A percentile compares a stretch with the other conserved stretches of the same genome.
Conservation (phyloP, 2,797 vertebrate species). For the Euphonia xanthogaster region DNA sequence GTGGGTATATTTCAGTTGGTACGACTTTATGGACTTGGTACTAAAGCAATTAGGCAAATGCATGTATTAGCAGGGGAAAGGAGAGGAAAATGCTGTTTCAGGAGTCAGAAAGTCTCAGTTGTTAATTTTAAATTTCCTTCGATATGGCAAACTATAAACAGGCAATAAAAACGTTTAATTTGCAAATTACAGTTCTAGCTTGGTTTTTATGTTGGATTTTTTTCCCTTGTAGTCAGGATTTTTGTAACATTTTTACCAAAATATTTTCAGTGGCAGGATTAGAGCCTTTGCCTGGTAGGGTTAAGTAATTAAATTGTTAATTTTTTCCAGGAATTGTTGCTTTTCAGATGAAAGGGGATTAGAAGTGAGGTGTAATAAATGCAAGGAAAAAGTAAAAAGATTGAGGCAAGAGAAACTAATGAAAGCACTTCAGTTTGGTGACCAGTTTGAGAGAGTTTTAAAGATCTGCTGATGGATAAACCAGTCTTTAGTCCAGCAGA, state of each 20-base stretch:
- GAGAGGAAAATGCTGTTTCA: constrained; percentile 21
- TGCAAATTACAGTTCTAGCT: neutral
- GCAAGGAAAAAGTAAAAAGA: neutral
- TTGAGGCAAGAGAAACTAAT: neutral
- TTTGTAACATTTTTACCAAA: neutral
- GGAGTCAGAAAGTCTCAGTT: neutral
- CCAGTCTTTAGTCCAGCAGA: neutral
- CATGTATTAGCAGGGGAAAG: neutral
- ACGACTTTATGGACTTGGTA: neutral
- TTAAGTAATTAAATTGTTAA: neutral
- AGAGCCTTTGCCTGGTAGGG: neutral
- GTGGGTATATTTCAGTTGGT: neutral
- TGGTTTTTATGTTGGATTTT: neutral
- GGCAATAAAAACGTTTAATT: neutral
- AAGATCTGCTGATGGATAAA: neutral
- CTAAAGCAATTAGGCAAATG: constrained; percentile 10
- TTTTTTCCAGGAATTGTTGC: neutral
- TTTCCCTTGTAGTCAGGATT: neutral
- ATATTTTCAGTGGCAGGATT: neutral
- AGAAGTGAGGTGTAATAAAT: neutral
- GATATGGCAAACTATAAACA: neutral
- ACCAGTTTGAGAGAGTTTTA: neutral
- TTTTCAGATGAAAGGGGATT: neutral
- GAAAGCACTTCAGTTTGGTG: neutral
- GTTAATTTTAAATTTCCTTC: neutral